These are phyloP conservation scores for Epizoanthus ramosus DNA, from an alignment of 92 coral and sea anemone genomes.

Conservation along the genomic window DNA sequence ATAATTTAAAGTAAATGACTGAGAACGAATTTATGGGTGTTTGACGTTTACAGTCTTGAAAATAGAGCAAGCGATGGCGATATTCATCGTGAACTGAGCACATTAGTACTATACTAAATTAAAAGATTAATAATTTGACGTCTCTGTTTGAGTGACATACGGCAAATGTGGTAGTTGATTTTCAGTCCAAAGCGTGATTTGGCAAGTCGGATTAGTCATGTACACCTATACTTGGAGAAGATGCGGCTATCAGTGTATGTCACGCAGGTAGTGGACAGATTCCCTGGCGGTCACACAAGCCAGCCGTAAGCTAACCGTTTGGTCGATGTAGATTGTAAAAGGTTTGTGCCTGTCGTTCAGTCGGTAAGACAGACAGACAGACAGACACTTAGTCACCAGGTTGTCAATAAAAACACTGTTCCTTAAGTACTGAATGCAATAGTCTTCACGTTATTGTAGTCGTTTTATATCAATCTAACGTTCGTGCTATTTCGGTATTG, in stretches of 20 bases:
- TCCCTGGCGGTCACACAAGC: constrained; percentile 27
- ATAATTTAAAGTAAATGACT: not conserved
- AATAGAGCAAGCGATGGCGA: no score
- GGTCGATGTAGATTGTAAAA: constrained; percentile 24
- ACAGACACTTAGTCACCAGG: constrained; percentile 9
- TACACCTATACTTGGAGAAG: constrained; percentile 10
- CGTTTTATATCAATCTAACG: no score
- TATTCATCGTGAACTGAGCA: no score
- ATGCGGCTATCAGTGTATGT: constrained; percentile 1
- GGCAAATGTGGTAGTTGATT: no score
- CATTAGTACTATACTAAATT: no score
- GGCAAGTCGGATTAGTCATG: not conserved
- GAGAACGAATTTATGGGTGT: not conserved
- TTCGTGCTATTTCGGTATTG: no score
- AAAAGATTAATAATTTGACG: no score
- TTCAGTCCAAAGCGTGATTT: not conserved
- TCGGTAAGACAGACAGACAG: constrained; percentile 3
- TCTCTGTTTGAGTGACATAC: no score
- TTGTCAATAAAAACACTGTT: constrained; percentile 28
- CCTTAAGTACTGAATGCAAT: constrained; percentile 19
- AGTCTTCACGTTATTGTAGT: not conserved
- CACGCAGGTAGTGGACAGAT: constrained; percentile 25
- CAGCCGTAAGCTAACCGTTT: constrained; percentile 16
- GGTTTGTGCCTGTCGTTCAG: not conserved
- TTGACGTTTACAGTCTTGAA: not conserved